Percentiles rank a stretch among this genome's conserved stretches.
phyloP scores from a whole-genome alignment of 2,888 invertebrate species.

The Choreutis nemorana region DNA sequence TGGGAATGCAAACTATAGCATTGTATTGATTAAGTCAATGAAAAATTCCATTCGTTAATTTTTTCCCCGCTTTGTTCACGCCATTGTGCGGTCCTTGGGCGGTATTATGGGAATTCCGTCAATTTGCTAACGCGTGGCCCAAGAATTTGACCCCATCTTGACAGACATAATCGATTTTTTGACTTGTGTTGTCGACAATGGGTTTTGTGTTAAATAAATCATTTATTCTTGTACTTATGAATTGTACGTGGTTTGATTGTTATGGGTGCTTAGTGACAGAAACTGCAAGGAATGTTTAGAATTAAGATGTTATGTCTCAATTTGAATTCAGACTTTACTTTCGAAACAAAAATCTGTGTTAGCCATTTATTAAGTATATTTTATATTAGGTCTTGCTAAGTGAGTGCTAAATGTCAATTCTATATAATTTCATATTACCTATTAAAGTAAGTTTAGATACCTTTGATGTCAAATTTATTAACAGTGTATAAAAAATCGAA shows the following conservation, averaged over 20 bases:
- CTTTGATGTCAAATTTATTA: too few species aligned
- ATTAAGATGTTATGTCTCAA: too few species aligned
- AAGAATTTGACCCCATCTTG: constrained; percentile 37
- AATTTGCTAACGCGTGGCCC: constrained; percentile 56
- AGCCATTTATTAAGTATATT: too few species aligned
- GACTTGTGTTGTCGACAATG: constrained; percentile 34
- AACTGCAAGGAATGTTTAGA: too few species aligned
- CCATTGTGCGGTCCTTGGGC: constrained; percentile 45
- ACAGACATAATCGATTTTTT: constrained; percentile 33
- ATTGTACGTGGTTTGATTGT: constrained; percentile 44
- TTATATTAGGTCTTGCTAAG: too few species aligned
- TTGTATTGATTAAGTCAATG: constrained; percentile 63
- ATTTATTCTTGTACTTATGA: constrained; percentile 29
- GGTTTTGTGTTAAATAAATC: constrained; percentile 50
- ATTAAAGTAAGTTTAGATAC: too few species aligned
- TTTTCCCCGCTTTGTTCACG: constrained; percentile 31
- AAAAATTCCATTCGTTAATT: constrained; percentile 47
- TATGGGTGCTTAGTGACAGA: too few species aligned
- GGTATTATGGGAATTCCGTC: constrained; percentile 58
- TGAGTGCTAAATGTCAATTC: too few species aligned
- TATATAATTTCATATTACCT: too few species aligned
- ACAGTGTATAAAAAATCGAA: too few species aligned
- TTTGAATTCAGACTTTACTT: too few species aligned
- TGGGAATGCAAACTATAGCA: constrained; percentile 51
- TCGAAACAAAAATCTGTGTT: too few species aligned